Evolutionary conservation across 2,113 vertebrate genomes (phyloP), one percentile per base, ranked within the genome.

Genomic region (Chlorocebus sabaeus): DNA sequence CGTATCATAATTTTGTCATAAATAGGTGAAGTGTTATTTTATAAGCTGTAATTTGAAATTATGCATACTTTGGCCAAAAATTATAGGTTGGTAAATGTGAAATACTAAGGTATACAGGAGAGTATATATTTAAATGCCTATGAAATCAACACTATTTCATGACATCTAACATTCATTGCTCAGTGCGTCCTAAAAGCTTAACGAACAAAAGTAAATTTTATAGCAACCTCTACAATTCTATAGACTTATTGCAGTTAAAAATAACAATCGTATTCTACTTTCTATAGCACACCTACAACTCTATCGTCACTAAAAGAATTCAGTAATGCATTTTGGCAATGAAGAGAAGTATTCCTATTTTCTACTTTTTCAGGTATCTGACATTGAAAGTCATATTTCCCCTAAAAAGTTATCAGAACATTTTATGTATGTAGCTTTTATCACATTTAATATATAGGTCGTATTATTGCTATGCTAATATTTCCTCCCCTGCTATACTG

Each of bases 1-100:
- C 96, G 85, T 92, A 95, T 59, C 92, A 93, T 91, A 98, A 97
- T 86, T 97, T 96, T 90, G 16, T 85, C 82, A 96, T 96, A 89
- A 98, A 94, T 95, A 97, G 97, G 89, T 97, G 30, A 48, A 97
- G 22, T 73, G 55, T 84, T 97, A 98, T 96, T 97, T 90, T 89
- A 91, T 43, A 97, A 40, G 8, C 95, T 98, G 12, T 97, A 97
- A 98, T 97, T 97, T 97, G 94, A 89, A 97, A 97, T 96, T 98
- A 95, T 96, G 97, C 97, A 73, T 73, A 97, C 86, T 98, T 98
- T 95, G 70, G 92, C 97, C 12, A 97, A 87, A 98, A 97, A 97
- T 84, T 97, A 61, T 10, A 57, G 89, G 38, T 48, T 61, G 40
- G 22, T 68, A 89, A 97, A 96, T 95, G 92, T 81, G 43, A 95